Conservation (phyloP, 2,888 invertebrate genomes). For the Andrena bucephala region DNA sequence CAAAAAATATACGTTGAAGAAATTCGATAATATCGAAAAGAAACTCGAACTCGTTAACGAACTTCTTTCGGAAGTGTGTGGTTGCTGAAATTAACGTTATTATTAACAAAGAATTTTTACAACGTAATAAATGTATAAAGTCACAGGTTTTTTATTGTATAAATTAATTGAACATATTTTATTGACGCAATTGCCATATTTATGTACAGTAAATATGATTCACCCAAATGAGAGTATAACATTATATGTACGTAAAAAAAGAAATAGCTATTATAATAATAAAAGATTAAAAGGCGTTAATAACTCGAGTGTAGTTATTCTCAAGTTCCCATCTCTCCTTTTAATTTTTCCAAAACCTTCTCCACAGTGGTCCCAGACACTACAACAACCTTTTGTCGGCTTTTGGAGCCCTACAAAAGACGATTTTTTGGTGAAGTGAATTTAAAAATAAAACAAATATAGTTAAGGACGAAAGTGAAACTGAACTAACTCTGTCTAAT, state of each 20-base stretch:
- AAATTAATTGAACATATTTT: constrained; percentile 49
- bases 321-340: constrained; percentile 77
- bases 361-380: constrained; percentile 86
- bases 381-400: constrained; percentile 87
- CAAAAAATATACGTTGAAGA: neutral
- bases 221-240: constrained; percentile 21
- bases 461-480: neutral
- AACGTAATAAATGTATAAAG: constrained; percentile 63
- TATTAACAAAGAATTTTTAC: constrained; percentile 32
- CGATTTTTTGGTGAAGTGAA: neutral
- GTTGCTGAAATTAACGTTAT: constrained; percentile 23
- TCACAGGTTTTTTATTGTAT: constrained; percentile 44
- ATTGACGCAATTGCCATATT: constrained; percentile 57
- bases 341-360: constrained; percentile 84
- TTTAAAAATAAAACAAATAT: no score
- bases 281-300: constrained; percentile 27
- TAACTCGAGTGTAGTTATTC: constrained; percentile 9
- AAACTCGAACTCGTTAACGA: neutral
- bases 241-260: constrained; percentile 27
- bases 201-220: constrained; percentile 55
- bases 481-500: constrained; percentile 86
- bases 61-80: neutral
- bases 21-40: neutral
- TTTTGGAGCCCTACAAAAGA: constrained; percentile 86
- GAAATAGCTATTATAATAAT: constrained; percentile 25